phyloP scores from a whole-genome alignment of 2,797 vertebrate genomes.

The Muscicapa comitata region DNA sequence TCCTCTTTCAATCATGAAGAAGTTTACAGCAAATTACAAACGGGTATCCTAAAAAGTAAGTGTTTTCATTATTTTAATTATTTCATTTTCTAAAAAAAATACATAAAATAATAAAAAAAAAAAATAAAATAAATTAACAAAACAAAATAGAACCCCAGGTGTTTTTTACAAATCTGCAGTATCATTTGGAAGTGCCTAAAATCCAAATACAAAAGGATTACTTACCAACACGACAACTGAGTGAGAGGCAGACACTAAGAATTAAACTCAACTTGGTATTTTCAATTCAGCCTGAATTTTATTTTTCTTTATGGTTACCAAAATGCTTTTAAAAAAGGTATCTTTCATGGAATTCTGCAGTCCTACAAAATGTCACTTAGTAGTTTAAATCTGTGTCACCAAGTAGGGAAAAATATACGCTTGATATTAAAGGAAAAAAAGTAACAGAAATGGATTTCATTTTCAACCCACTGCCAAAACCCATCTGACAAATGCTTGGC shows the following conservation, averaged over 20 bases:
- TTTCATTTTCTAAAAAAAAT: neutral
- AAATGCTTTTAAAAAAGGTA: neutral
- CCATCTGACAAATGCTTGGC: conserved; percentile 34
- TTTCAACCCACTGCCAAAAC: conserved; percentile 54
- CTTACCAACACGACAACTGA: neutral
- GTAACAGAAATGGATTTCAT: conserved; percentile 37
- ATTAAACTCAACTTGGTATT: neutral
- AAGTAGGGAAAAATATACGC: neutral
- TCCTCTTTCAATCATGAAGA: conserved; percentile 37
- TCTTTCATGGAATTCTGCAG: neutral
- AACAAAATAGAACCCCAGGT: neutral
- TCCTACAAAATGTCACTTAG: neutral
- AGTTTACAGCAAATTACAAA: conserved; percentile 30
- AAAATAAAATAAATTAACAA: neutral
- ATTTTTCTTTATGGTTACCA: neutral
- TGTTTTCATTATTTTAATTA: neutral
- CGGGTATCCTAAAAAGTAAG: neutral
- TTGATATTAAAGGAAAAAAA: neutral
- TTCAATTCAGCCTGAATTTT: neutral
- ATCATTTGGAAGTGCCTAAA: neutral
- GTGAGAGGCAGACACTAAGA: neutral
- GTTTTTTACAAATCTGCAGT: neutral
- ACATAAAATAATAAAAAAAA: neutral
- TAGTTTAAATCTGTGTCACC: neutral
- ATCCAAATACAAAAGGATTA: neutral